Evolutionary conservation across 2,888 invertebrate species (phyloP).

Genomic region (Lacanobia oleracea): DNA sequence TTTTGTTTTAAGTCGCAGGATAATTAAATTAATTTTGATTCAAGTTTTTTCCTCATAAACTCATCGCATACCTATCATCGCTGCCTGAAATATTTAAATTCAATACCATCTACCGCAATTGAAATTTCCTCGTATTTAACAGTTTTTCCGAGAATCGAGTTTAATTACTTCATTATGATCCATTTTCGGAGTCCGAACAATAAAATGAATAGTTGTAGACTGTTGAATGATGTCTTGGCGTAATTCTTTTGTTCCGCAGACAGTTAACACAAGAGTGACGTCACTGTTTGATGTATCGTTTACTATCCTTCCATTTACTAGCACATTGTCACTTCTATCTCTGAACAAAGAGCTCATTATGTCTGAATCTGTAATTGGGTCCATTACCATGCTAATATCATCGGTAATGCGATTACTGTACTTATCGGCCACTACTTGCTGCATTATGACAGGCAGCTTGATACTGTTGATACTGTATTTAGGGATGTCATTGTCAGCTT

Average conservation of each 20-base stretch:
- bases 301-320: constrained; percentile 60
- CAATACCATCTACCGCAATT: background rate
- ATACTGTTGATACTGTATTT: constrained; percentile 25
- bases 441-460: constrained; percentile 17
- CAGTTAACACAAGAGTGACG: constrained; percentile 43
- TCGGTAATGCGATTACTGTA: constrained; percentile 65
- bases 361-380: constrained; percentile 63
- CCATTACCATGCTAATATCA: constrained; percentile 62
- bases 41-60: background rate
- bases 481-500: constrained; percentile 48
- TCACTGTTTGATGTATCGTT: constrained; percentile 56
- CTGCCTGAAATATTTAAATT: constrained; percentile 7
- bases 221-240: constrained; percentile 34
- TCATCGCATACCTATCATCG: background rate
- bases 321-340: constrained; percentile 63
- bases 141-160: constrained; percentile 13
- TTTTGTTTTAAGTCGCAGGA: constrained; percentile 22
- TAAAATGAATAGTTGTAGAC: constrained; percentile 18
- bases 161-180: constrained; percentile 40
- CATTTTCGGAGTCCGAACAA: constrained; percentile 28
- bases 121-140: background rate
- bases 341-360: constrained; percentile 68
- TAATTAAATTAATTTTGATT: constrained; percentile 3
- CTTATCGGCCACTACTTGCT: constrained; percentile 48
- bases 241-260: constrained; percentile 53